Base-by-base conservation (phyloP, 2,888 invertebrate species). In the Calliopum simillimum region DNA sequence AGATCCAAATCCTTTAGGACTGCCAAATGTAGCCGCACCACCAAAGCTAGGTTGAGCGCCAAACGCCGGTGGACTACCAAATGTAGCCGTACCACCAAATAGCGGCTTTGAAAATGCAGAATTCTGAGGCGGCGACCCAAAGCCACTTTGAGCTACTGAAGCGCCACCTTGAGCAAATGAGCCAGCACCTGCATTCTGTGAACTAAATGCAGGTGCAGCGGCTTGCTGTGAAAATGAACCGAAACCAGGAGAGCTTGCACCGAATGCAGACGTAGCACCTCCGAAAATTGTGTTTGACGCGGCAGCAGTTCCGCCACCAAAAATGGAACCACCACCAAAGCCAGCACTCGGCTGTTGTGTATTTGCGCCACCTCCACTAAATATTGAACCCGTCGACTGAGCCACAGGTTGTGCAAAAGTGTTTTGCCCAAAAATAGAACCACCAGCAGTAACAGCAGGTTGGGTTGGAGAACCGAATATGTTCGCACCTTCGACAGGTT, bases 31-130 rank as follows among this genome's bases (percentile, higher is more conserved):
- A 0, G 86, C 74, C 3, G 79, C 81, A 13, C 84, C 82, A 1
- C 86, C 86, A 75, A 86, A 86, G 8, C 83, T 82, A 2, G 86
- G 82, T 25, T 84, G 81, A 3, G 79, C 79, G 0, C 85, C 86
- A 70, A 86, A 86, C 0, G 84, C 77, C 3, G 80, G 82, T 16
- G 81, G 78, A 41, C 77, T 77, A 1, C 83, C 81, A 66, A 83
- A 83, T 6, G 80, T 62, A 0, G 81, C 74, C 5, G 75, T 65
- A 6, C 69, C 78, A 25, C 79, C 79, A 44, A 80, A 75, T 69
- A 77, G 21, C 67, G 78, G 64, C 71, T 79, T 75, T 67, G 80
- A 43, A 75, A 78, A 76, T 43, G 73, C 75, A n/a, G 79, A 74
- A 49, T 23, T 58, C 53, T 72, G 76, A 47, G 75, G 75, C 3